Conservation (phyloP, 2,888 invertebrate genomes). For the Brassicogethes aeneus region DNA sequence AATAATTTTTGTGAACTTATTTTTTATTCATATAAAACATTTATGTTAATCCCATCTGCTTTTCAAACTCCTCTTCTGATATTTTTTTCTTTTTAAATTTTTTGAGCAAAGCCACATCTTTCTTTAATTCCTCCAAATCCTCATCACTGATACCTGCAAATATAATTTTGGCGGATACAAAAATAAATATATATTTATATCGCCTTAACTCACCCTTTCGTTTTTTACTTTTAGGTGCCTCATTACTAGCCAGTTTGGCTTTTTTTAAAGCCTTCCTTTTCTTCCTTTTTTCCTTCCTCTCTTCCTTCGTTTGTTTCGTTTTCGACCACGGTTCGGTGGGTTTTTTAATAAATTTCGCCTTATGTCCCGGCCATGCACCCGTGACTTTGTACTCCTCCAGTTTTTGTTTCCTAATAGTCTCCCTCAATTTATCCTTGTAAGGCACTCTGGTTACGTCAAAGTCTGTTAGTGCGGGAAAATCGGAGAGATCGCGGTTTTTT, state of each 20-base stretch:
- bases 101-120: constrained; percentile 76
- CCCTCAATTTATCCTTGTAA: constrained; percentile 72
- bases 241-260: constrained; percentile 41
- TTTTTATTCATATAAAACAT: background rate
- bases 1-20: background rate
- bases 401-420: constrained; percentile 62
- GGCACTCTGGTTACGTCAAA: constrained; percentile 67
- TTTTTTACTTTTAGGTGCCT: constrained; percentile 39
- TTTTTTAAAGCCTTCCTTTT: constrained; percentile 54
- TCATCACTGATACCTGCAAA: constrained; percentile 51
- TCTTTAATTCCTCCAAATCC: constrained; percentile 67
- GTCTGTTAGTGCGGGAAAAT: constrained; percentile 47
- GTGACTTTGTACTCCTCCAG: constrained; percentile 61
- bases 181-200: too few species aligned
- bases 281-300: constrained; percentile 51
- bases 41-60: constrained; percentile 47
- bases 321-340: constrained; percentile 71
- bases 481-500: constrained; percentile 51
- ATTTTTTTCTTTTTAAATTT: constrained; percentile 80
- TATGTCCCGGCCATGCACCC: constrained; percentile 46
- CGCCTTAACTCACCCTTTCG: constrained; percentile 32
- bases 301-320: constrained; percentile 61
- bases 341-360: constrained; percentile 41
- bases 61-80: constrained; percentile 55
- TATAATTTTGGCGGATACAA: too few species aligned